A percentile compares a stretch with the other conserved stretches of the same genome.
phyloP scores from a whole-genome alignment of 2,113 vertebrate species.

The Phrynosoma blainvillii region DNA sequence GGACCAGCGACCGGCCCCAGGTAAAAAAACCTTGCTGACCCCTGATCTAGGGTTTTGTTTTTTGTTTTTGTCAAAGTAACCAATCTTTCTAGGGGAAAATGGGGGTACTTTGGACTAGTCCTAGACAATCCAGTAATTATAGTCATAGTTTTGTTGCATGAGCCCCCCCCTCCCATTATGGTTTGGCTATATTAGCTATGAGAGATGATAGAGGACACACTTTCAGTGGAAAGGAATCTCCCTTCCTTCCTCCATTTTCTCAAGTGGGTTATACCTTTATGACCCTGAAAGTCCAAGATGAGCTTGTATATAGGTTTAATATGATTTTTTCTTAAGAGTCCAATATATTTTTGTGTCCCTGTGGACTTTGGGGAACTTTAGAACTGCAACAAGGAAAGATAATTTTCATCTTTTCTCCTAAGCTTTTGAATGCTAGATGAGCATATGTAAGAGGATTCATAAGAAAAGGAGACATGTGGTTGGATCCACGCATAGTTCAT shows the following conservation, averaged over 20 bases:
- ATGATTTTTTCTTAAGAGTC: not conserved
- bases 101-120: no score
- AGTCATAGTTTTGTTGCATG: not conserved
- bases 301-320: not conserved
- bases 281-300: not conserved
- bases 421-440: not conserved
- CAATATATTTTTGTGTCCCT: not conserved
- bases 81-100: slow-evolving; percentile 69
- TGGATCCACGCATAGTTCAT: not conserved
- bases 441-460: not conserved
- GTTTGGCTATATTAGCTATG: no score
- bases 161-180: no score
- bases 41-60: no score
- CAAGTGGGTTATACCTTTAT: not conserved
- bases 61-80: slow-evolving; percentile 79
- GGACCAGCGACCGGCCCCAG: no score
- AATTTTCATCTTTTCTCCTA: not conserved
- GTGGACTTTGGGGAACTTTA: not conserved
- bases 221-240: not conserved
- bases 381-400: not conserved
- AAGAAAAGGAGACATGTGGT: not conserved
- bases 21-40: no score
- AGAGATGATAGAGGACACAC: not conserved
- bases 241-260: not conserved
- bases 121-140: not conserved